Percentiles rank a stretch among this genome's conserved stretches.
Conservation (phyloP, 2,113 vertebrate species). For the Numida meleagris region DNA sequence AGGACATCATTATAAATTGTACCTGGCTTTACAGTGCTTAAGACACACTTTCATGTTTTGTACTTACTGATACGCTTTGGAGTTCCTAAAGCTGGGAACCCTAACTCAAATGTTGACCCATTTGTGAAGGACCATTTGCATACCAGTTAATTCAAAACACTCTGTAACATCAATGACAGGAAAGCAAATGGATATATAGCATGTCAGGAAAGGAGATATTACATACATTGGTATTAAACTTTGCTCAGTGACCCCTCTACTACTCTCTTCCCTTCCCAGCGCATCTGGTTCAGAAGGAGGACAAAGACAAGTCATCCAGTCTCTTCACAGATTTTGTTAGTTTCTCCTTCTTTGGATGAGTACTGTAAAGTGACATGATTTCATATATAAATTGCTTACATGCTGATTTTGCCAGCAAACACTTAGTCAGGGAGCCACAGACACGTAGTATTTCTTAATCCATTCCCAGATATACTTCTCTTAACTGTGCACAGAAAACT, state of each 20-base stretch:
- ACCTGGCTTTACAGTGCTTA: neutral
- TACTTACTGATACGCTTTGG: neutral
- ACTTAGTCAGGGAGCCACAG: neutral
- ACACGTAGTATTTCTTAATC: neutral
- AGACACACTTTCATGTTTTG: neutral
- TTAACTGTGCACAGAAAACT: neutral
- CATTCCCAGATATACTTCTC: neutral
- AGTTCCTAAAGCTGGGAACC: neutral
- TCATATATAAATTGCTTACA: neutral
- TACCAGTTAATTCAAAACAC: neutral
- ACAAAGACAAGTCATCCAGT: neutral
- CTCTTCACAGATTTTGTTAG: neutral
- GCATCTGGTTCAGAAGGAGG: neutral
- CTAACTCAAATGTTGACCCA: neutral
- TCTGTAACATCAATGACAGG: neutral
- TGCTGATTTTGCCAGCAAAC: neutral
- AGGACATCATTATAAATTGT: neutral
- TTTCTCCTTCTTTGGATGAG: neutral
- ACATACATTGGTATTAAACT: neutral
- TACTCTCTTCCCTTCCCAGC: neutral
- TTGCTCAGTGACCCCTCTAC: neutral
- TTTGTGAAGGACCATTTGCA: neutral
- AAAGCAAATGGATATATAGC: neutral
- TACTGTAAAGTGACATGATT: neutral
- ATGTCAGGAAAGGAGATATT: neutral